phyloP scores from a whole-genome alignment of 2,888 invertebrate species.

The Melangyna quadrimaculata region DNA sequence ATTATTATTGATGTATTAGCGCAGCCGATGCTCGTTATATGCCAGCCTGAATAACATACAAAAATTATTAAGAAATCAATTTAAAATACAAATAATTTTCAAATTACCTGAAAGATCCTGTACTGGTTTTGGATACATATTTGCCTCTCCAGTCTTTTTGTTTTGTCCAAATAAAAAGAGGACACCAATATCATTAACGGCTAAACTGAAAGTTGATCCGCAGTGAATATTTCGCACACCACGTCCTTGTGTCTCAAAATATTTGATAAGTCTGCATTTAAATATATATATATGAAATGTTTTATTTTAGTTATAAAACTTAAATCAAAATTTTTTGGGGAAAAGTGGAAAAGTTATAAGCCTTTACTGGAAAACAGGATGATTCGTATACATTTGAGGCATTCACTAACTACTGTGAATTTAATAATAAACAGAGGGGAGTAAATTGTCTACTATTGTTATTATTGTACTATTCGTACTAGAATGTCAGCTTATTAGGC shows the following conservation, averaged over 20 bases:
- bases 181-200: constrained; percentile 89
- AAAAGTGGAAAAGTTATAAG: too few species aligned
- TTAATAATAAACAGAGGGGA: too few species aligned
- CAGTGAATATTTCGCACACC: constrained; percentile 91
- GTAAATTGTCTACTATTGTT: too few species aligned
- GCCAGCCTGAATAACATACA: constrained; percentile 86
- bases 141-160: constrained; percentile 96
- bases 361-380: too few species aligned
- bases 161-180: constrained; percentile 93
- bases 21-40: constrained; percentile 91
- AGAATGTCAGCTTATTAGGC: too few species aligned
- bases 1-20: constrained; percentile 92
- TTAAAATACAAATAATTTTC: neutral
- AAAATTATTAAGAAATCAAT: neutral
- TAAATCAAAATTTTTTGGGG: neutral
- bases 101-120: constrained; percentile 89
- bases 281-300: neutral
- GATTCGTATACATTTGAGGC: too few species aligned
- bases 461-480: too few species aligned
- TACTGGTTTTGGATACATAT: constrained; percentile 97
- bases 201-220: constrained; percentile 93
- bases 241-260: constrained; percentile 91
- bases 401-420: too few species aligned
- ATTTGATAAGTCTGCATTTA: constrained; percentile 87
- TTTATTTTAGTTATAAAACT: neutral